A percentile compares a stretch with the other conserved stretches of the same genome.
These are phyloP conservation scores for Phyllostomus discolor DNA, from an alignment of 2,113 vertebrate species.

Conservation along the genomic window DNA sequence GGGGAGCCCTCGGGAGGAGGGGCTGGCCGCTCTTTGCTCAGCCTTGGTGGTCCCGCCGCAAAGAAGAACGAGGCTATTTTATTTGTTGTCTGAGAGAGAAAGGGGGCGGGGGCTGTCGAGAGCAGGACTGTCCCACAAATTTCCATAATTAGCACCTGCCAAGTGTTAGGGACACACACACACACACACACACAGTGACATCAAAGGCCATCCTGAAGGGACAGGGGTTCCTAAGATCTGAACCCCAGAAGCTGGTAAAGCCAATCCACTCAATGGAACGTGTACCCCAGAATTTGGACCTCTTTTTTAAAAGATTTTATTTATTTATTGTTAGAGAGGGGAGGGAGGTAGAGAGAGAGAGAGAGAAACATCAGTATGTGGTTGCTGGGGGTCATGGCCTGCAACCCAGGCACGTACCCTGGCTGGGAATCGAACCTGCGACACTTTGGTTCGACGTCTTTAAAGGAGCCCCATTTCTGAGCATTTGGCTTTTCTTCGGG, in stretches of 20 bases:
- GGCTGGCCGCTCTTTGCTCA: slow-evolving; percentile 72
- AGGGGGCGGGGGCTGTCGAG: slow-evolving; percentile 36
- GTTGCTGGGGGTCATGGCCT: too few species aligned
- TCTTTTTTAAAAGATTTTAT: too few species aligned
- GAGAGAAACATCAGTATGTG: too few species aligned
- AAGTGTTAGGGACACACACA: not conserved
- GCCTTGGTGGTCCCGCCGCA: slow-evolving; percentile 80
- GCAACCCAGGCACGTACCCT: too few species aligned
- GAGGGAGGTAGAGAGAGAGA: too few species aligned
- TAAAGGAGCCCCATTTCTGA: not conserved
- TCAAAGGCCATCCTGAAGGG: not conserved
- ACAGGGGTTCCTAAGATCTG: not conserved
- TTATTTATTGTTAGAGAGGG: too few species aligned
- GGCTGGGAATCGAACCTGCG: too few species aligned
- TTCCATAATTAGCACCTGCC: slow-evolving; percentile 68
- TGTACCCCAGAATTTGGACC: fast-evolving
- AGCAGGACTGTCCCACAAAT: slow-evolving; percentile 57
- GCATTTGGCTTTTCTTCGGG: not conserved
- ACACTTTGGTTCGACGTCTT: too few species aligned
- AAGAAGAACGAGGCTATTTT: slow-evolving; percentile 66
- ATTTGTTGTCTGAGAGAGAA: slow-evolving; percentile 70
- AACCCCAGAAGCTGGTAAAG: not conserved
- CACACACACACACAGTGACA: not conserved
- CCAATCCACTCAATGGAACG: not conserved
- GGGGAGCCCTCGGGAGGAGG: slow-evolving; percentile 64